Base-by-base conservation (phyloP, 2,888 invertebrate species). In the Erebia ligea region DNA sequence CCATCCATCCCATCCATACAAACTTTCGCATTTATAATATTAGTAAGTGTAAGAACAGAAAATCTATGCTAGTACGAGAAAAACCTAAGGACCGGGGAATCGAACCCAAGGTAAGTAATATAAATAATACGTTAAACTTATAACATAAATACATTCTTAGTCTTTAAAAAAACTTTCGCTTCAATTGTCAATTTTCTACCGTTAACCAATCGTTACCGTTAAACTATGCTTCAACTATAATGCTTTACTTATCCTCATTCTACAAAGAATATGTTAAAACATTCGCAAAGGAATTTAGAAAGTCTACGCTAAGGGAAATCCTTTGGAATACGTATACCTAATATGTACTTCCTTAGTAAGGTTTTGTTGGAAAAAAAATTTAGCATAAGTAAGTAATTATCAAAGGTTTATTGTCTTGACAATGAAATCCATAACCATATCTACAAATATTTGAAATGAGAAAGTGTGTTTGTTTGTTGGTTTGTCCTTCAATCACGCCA, bases 281-380 rank as follows among this genome's bases (percentile, higher is more conserved):
- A 3, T 59, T 17, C 10, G 40, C 17, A 42, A 59, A 59, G 40
- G 42, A 59, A 59, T 42, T 59, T 59, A 34, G 59, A 59, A 59
- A 42, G 59, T 42, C 10, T 17, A 40, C n/a, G 58, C n/a, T 57
- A 8, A n/a, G 34, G 15, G 19, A 57, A 58, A 19, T 5, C 40
- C 3, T 40, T 40, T 4, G 11, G 40, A 59, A 59, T 1, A 34
- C 0, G 1, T 56, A 9, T 25, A 21, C 0, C 2, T 3, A 2
- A 25, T 25, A 4, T 0, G 25, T 25, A 34, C 25, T n/a, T n/a
- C n/a, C n/a, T 2, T 52, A 17, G 2, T 1, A 19, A 2, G 9
- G 17, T 54, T 54, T n/a, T 17, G 17, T 9, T 59, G 1, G 58
- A 1, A 13, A 2, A 40, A 34, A 5, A n/a, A n/a, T n/a, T 58